Evolutionary conservation across 2,888 invertebrate genomes (phyloP).

Genomic region (Mythimna loreyi): DNA sequence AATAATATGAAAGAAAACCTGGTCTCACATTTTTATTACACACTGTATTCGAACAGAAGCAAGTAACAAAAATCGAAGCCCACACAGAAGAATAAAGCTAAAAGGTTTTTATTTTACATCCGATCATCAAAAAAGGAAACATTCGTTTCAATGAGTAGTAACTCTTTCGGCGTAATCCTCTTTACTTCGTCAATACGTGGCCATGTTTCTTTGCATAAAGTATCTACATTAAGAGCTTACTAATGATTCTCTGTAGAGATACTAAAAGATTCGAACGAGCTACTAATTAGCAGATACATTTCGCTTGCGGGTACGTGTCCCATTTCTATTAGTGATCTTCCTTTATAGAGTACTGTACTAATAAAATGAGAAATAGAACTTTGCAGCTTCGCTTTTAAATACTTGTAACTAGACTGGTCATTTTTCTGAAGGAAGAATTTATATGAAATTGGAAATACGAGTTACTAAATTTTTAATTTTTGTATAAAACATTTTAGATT

Average conservation of each 20-base stretch:
- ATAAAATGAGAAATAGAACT: neutral
- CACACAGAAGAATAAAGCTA: conserved; percentile 7
- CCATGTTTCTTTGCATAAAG: conserved; percentile 12
- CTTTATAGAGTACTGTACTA: conserved; percentile 4
- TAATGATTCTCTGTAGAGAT: conserved; percentile 30
- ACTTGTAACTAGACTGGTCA: neutral
- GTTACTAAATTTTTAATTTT: neutral
- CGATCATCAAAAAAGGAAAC: conserved; percentile 13
- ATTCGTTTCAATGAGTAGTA: neutral
- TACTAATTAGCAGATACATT: conserved; percentile 42
- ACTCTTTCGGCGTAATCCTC: conserved; percentile 1
- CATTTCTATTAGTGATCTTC: conserved; percentile 10
- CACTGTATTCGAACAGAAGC: neutral
- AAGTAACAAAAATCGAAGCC: conserved; percentile 22
- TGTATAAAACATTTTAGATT: no score
- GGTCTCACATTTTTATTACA: neutral
- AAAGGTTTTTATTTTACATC: conserved; percentile 9
- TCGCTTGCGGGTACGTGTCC: conserved; percentile 3
- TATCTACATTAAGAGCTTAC: conserved; percentile 7
- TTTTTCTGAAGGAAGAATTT: neutral
- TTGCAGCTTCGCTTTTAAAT: neutral
- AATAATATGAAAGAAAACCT: neutral
- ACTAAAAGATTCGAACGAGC: conserved; percentile 11
- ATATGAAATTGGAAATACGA: neutral
- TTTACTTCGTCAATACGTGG: conserved; percentile 19